A percentile compares a stretch with the other conserved stretches of the same genome.
Evolutionary conservation across 2,113 vertebrate genomes (phyloP).

Genomic region (Lepisosteus oculatus): DNA sequence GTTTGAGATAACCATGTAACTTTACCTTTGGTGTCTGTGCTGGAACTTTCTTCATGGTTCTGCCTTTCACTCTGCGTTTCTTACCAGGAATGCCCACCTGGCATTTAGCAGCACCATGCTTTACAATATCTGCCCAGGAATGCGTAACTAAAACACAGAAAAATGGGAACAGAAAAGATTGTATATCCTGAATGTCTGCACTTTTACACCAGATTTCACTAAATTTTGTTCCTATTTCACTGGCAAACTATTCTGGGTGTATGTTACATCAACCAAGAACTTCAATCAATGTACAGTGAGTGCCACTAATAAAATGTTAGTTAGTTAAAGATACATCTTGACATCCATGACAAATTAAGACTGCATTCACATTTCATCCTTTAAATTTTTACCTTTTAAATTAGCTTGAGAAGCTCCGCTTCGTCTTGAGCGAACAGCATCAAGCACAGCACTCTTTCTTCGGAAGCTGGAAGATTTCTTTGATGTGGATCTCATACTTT

Average conservation of each 20-base stretch:
- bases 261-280: no score
- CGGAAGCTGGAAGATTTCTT: constrained; percentile 49
- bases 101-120: constrained; percentile 65
- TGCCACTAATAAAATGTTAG: background rate
- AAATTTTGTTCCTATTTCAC: no score
- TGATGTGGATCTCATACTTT: constrained; percentile 36
- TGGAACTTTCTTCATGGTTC: constrained; percentile 36
- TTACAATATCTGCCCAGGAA: constrained; percentile 80
- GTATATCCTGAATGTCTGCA: no score
- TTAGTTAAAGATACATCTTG: background rate
- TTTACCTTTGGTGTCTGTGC: constrained; percentile 54
- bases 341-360: background rate
- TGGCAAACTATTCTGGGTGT: no score
- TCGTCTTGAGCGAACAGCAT: constrained; percentile 55
- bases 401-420: constrained; percentile 77
- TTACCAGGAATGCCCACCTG: constrained; percentile 42
- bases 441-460: constrained; percentile 46
- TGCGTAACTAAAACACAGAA: constrained; percentile 51
- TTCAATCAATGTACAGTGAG: no score
- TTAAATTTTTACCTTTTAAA: constrained; percentile 62
- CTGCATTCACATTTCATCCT: no score
- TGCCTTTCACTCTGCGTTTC: constrained; percentile 32
- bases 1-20: no score
- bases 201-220: no score
- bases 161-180: background rate